Conservation (phyloP, 2,888 invertebrate species). For the Actias luna region DNA sequence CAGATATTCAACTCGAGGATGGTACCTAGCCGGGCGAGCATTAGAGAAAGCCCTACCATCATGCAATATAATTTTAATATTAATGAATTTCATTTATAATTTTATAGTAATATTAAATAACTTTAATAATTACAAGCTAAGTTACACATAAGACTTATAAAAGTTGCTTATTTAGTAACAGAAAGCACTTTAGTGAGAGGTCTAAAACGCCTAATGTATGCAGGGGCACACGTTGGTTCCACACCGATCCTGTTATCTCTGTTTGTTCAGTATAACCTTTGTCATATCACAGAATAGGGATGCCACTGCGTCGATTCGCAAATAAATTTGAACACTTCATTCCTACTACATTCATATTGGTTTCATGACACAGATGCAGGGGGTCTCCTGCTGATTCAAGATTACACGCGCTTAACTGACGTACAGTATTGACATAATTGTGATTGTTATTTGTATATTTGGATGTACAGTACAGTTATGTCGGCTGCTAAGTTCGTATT, state of each 20-base stretch:
- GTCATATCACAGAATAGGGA: background rate
- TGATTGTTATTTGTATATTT: background rate
- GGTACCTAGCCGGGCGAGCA: too few species aligned
- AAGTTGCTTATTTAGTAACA: slow-evolving; percentile 13
- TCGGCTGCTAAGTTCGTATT: too few species aligned
- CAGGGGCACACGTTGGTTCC: slow-evolving; percentile 49
- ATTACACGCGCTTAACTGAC: too few species aligned
- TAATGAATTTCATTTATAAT: too few species aligned
- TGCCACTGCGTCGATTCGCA: background rate
- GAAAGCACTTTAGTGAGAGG: slow-evolving; percentile 19
- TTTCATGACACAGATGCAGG: too few species aligned
- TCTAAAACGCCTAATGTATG: slow-evolving; percentile 48
- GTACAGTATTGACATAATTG: background rate
- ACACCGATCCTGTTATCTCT: slow-evolving; percentile 46
- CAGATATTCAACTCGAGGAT: too few species aligned
- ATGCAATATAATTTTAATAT: too few species aligned
- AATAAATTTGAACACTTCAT: background rate
- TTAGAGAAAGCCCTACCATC: too few species aligned
- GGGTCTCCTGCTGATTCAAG: too few species aligned
- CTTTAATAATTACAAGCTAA: background rate
- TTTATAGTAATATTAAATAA: too few species aligned
- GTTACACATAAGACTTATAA: background rate
- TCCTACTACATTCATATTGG: too few species aligned
- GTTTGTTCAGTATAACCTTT: slow-evolving; percentile 46
- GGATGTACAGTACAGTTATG: too few species aligned